Evolutionary conservation across 2,113 vertebrate species (phyloP).

Genomic region (Pteropus alecto): DNA sequence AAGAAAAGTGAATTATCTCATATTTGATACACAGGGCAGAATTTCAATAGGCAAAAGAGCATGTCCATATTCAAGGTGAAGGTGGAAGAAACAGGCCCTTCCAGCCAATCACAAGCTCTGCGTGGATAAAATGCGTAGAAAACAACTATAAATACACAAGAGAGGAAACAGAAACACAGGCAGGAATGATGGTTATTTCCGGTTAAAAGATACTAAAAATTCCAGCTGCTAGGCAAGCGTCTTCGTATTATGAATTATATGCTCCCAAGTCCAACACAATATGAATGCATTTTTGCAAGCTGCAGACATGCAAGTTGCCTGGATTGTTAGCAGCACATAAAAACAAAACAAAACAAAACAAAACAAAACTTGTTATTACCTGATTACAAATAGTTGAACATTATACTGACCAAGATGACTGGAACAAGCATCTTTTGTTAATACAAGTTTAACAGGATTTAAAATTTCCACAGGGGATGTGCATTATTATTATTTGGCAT

Average conservation of each 20-base stretch:
- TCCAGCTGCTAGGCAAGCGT: not conserved
- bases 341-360: not conserved
- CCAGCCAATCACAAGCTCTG: not conserved
- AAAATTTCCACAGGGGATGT: slow-evolving; percentile 76
- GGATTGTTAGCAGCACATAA: not conserved
- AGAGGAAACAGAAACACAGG: not conserved
- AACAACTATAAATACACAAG: not conserved
- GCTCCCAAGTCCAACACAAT: not conserved
- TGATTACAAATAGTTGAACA: slow-evolving; percentile 49
- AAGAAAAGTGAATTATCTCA: not conserved
- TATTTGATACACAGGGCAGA: not conserved
- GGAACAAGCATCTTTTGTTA: slow-evolving; percentile 73
- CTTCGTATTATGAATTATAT: slow-evolving; percentile 27
- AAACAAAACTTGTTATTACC: slow-evolving; percentile 49
- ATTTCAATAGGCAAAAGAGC: not conserved
- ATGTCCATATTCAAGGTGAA: not conserved
- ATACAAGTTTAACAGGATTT: slow-evolving; percentile 65
- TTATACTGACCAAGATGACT: slow-evolving; percentile 61
- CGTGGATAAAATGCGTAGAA: not conserved
- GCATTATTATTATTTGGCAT: slow-evolving; percentile 67
- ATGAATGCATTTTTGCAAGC: not conserved
- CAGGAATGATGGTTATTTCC: not conserved
- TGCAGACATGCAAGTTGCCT: not conserved
- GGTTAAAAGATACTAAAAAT: not conserved
- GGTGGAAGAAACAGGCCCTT: not conserved